Percentiles rank a stretch among this genome's conserved stretches.
These are phyloP conservation scores for Phataginus tricuspis DNA, from an alignment of 2,797 vertebrate species.

Conservation along the genomic window DNA sequence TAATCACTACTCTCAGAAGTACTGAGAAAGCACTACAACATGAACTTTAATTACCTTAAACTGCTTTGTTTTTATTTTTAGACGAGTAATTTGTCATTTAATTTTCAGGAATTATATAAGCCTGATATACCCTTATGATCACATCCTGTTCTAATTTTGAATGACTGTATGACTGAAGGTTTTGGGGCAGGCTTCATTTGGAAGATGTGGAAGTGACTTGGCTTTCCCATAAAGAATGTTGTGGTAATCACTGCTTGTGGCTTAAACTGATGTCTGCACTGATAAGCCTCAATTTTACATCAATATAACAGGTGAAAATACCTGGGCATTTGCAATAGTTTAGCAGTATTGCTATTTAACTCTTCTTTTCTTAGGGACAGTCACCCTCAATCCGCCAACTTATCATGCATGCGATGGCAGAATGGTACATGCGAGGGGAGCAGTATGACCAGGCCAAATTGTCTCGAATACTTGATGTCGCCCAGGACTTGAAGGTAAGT, in stretches of 20 bases:
- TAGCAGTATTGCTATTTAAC: not conserved
- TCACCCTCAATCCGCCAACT: constrained; percentile 99
- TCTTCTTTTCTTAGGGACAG: constrained; percentile 90
- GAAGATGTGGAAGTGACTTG: not conserved
- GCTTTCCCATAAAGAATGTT: not conserved
- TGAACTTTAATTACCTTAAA: not conserved
- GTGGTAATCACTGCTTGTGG: not conserved
- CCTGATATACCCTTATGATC: not conserved
- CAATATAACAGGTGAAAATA: not conserved
- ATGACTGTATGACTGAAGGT: not conserved
- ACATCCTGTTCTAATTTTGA: not conserved
- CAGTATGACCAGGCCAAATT: constrained; percentile 99
- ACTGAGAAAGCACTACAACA: not conserved
- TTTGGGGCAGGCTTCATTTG: constrained; percentile 6
- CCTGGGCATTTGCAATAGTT: not conserved
- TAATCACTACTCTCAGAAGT: not conserved
- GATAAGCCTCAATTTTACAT: not conserved
- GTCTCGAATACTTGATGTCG: constrained; percentile 98
- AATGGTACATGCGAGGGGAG: constrained; percentile 99
- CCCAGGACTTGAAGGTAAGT: constrained; percentile 98
- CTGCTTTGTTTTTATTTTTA: not conserved
- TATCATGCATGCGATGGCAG: constrained; percentile 99
- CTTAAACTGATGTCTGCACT: not conserved
- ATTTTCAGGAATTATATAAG: not conserved
- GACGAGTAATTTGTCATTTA: not conserved